Base-by-base conservation (phyloP, 1,140 invertebrate genomes). In the Acromyrmex heyeri region DNA sequence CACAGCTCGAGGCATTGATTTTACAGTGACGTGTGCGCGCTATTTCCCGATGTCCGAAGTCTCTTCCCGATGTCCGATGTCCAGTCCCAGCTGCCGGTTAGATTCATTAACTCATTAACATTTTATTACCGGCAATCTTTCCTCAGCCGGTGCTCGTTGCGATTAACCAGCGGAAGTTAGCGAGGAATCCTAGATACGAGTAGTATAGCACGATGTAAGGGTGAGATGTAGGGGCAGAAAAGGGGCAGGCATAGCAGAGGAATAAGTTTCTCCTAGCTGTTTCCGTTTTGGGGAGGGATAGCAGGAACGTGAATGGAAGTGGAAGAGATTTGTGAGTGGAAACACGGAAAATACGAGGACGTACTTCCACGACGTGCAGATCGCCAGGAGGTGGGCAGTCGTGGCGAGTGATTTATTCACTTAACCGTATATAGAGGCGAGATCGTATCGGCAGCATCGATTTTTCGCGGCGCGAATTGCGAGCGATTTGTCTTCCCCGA, bases 81-180 rank as follows among this genome's bases (percentile, higher is more conserved):
- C 65, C 67, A 55, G 27, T 59, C 65, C 67, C 55, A 77, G 79
- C 86, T 83, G 34, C 67, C 44, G 50, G 85, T 30, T 24, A 30
- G 78, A 57, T 73, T 91, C 87, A 85, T 92, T 92, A 92, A 90
- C 85, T 87, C 88, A 90, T 92, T 91, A 92, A 92, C 88, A 92
- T 92, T 92, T 92, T 92, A 92, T 92, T 92, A 83, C 89, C 59
- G 50, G 77, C 88, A 91, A 92, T 91, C 87, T 87, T 92, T 91
- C 69, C 62, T 75, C 21, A 53, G 3, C 30, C 30, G 61, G 76
- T 67, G 73, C 69, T 78, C 72, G 79, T 85, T 44, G 18, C 79
- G 55, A 82, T 82, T 82, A 82, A 59, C 67, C 34, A 8, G 24
- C 55, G 79, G 79, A 65, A 70, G 55, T 70, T 27, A 44, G 53